A percentile compares a stretch with the other conserved stretches of the same genome.
Evolutionary conservation across 2,113 vertebrate genomes (phyloP).

Genomic region (Procavia capensis): DNA sequence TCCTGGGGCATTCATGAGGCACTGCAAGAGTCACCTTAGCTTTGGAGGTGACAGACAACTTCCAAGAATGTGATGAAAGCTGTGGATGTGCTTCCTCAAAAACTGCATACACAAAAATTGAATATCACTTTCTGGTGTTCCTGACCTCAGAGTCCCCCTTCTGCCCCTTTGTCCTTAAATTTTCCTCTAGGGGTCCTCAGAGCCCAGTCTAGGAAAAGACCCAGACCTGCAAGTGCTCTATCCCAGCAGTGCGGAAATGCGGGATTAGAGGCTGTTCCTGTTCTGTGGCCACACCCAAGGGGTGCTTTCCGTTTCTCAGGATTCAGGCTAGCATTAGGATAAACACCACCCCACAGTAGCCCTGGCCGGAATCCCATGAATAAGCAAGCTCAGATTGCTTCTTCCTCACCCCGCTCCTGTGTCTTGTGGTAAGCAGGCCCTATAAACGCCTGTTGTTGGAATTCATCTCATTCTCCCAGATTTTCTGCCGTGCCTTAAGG

Average conservation of each 20-base stretch:
- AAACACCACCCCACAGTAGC: background rate
- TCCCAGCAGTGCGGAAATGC: background rate
- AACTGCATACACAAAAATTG: background rate
- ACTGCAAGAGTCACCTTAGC: background rate
- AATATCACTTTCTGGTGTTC: background rate
- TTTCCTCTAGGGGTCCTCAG: background rate
- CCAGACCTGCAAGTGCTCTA: background rate
- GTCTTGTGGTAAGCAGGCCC: background rate
- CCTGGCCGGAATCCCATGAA: background rate
- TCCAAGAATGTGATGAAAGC: background rate
- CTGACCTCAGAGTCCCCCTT: too few species aligned
- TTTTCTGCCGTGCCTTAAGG: background rate
- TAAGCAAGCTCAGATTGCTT: background rate
- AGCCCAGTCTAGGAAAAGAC: background rate
- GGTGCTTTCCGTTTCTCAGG: background rate
- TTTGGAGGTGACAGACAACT: background rate
- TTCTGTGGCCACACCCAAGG: background rate
- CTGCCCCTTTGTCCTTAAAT: background rate
- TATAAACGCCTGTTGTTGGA: background rate
- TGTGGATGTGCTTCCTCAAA: background rate
- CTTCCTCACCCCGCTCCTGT: background rate
- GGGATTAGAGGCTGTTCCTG: background rate
- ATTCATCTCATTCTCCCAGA: background rate
- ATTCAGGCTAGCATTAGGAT: background rate
- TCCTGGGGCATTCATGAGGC: background rate